These are phyloP conservation scores for Silvanus unidentatus DNA, from an alignment of 2,888 invertebrate genomes.

Conservation along the genomic window DNA sequence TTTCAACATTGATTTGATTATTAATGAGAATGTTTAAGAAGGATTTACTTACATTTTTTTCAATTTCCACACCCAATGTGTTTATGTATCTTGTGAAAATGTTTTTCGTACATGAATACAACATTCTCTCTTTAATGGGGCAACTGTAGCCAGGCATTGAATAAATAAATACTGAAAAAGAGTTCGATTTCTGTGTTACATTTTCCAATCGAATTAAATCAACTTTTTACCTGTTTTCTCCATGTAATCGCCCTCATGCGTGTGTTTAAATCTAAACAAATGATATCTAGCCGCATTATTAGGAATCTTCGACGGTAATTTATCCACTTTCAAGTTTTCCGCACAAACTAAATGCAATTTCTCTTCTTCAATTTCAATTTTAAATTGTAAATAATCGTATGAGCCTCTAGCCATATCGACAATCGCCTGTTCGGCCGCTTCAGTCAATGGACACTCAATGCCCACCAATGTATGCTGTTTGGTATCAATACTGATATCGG, in stretches of 20 bases:
- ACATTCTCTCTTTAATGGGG: constrained; percentile 95
- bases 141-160: constrained; percentile 97
- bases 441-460: constrained; percentile 82
- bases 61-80: constrained; percentile 69
- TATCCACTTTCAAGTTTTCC: constrained; percentile 59
- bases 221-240: constrained; percentile 67
- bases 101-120: constrained; percentile 96
- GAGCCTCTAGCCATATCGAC: constrained; percentile 65
- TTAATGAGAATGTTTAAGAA: too few relatives aligned
- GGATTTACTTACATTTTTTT: constrained; percentile 88
- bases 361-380: constrained; percentile 81
- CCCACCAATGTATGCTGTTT: constrained; percentile 88
- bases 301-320: constrained; percentile 76
- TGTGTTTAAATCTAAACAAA: constrained; percentile 83
- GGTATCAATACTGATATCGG: constrained; percentile 74
- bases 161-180: constrained; percentile 86
- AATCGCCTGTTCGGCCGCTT: constrained; percentile 71
- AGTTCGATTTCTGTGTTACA: not conserved
- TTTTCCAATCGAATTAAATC: not conserved
- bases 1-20: too few relatives aligned
- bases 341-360: constrained; percentile 76
- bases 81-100: constrained; percentile 81
- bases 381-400: constrained; percentile 85
- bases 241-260: constrained; percentile 85
- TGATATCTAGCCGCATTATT: constrained; percentile 85